A percentile compares a stretch with the other conserved stretches of the same genome.
Evolutionary conservation across 2,113 vertebrate genomes (phyloP).

Genomic region (Peromyscus leucopus): DNA sequence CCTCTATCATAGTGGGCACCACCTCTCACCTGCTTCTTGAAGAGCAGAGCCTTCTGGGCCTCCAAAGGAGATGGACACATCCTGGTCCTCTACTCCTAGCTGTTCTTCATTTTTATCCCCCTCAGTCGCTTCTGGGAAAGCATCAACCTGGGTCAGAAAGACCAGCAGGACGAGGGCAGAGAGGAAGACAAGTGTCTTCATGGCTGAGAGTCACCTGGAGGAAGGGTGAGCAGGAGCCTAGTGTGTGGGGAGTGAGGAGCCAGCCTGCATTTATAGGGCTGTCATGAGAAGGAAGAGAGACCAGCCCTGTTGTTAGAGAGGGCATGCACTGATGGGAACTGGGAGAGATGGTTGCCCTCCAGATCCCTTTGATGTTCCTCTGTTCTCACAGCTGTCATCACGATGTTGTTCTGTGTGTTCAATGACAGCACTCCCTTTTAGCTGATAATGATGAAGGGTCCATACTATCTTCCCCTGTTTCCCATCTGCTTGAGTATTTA

Average conservation of each 20-base stretch:
- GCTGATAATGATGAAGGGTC: no score
- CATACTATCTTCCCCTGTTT: neutral
- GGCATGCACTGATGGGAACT: neutral
- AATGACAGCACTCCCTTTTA: no score
- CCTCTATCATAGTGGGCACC: no score
- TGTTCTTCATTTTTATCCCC: rapidly evolving
- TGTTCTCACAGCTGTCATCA: neutral
- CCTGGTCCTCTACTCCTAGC: neutral
- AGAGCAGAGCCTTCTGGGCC: rapidly evolving
- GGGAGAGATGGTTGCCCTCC: rapidly evolving
- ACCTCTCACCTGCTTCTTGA: neutral
- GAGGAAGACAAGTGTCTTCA: neutral
- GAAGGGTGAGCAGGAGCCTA: neutral
- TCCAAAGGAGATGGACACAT: neutral
- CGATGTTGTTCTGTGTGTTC: neutral
- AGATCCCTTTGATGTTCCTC: neutral
- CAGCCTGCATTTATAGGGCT: neutral
- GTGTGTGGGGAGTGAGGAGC: neutral
- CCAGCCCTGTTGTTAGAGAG: rapidly evolving
- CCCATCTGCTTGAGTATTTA: neutral
- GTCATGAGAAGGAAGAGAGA: neutral
- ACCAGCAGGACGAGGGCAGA: neutral
- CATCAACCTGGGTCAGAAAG: neutral
- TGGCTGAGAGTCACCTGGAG: neutral
- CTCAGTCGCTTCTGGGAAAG: neutral